Percentiles rank a stretch among this genome's conserved stretches.
Evolutionary conservation across 2,113 vertebrate genomes (phyloP).

Genomic region (Oncorhynchus tshawytscha): DNA sequence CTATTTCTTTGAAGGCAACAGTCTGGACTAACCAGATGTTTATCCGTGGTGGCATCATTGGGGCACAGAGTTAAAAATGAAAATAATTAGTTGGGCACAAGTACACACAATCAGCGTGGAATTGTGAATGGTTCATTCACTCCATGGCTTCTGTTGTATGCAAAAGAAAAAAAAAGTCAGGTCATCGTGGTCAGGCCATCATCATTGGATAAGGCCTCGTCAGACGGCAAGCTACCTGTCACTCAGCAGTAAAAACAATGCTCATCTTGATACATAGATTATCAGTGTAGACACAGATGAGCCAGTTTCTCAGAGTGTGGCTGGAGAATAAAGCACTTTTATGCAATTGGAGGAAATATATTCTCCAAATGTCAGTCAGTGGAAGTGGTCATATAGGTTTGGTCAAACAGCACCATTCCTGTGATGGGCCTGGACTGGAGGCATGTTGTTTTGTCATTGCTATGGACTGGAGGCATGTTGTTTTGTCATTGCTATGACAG

Average conservation of each 20-base stretch:
- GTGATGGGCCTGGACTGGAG: too few relatives aligned
- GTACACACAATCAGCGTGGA: not conserved
- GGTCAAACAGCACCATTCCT: too few relatives aligned
- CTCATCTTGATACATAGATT: not conserved
- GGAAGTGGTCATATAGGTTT: too few relatives aligned
- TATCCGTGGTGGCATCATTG: slow-evolving; percentile 6
- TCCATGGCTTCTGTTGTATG: not conserved
- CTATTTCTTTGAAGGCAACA: not conserved
- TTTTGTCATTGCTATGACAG: too few relatives aligned
- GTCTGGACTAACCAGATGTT: slow-evolving; percentile 21
- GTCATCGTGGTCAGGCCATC: too few relatives aligned
- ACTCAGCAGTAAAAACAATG: too few relatives aligned
- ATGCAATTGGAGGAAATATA: not conserved
- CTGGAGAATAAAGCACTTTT: not conserved
- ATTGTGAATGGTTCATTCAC: not conserved
- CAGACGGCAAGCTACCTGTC: too few relatives aligned
- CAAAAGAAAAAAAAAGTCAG: too few relatives aligned
- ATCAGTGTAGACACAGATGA: not conserved
- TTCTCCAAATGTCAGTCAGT: not conserved
- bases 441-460: too few relatives aligned
- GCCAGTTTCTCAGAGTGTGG: not conserved
- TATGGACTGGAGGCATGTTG: too few relatives aligned
- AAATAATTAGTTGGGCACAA: not conserved
- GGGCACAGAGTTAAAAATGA: not conserved
- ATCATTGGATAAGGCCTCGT: too few relatives aligned